A percentile compares a stretch with the other conserved stretches of the same genome.
These are phyloP conservation scores for Pimpla rufipes DNA, from an alignment of 2,888 invertebrate species.

Conservation along the genomic window DNA sequence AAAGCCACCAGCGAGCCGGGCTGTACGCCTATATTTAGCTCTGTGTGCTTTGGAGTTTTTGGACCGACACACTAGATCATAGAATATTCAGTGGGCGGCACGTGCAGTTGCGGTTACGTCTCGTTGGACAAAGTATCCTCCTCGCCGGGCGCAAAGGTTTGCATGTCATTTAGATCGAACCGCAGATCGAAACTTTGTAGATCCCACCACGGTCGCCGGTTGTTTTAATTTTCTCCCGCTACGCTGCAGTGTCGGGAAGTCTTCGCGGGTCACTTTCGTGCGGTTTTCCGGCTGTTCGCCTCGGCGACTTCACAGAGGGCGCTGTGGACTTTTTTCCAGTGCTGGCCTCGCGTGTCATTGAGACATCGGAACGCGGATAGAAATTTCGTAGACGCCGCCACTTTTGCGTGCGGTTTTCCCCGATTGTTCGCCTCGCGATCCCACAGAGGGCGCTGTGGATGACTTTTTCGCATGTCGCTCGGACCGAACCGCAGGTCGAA, in stretches of 20 bases:
- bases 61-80: constrained; percentile 59
- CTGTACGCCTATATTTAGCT: constrained; percentile 58
- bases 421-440: too few species aligned
- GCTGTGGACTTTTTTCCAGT: too few species aligned
- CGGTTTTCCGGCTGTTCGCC: neutral
- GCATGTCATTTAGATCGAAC: constrained; percentile 50
- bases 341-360: too few species aligned
- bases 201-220: neutral
- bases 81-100: constrained; percentile 54
- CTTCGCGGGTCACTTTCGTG: neutral
- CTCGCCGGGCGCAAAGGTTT: constrained; percentile 40
- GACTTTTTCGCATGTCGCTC: too few species aligned
- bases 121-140: constrained; percentile 48
- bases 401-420: too few species aligned
- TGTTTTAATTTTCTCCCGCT: neutral
- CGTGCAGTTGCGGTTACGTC: constrained; percentile 54
- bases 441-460: too few species aligned
- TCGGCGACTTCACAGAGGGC: too few species aligned
- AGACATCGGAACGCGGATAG: too few species aligned
- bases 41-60: constrained; percentile 58
- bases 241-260: too few species aligned
- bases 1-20: constrained; percentile 9
- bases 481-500: too few species aligned
- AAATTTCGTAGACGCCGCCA: too few species aligned
- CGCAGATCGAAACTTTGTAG: constrained; percentile 45